A percentile compares a stretch with the other conserved stretches of the same genome.
phyloP scores from a whole-genome alignment of 2,888 invertebrate species.

The Erebia palarica region DNA sequence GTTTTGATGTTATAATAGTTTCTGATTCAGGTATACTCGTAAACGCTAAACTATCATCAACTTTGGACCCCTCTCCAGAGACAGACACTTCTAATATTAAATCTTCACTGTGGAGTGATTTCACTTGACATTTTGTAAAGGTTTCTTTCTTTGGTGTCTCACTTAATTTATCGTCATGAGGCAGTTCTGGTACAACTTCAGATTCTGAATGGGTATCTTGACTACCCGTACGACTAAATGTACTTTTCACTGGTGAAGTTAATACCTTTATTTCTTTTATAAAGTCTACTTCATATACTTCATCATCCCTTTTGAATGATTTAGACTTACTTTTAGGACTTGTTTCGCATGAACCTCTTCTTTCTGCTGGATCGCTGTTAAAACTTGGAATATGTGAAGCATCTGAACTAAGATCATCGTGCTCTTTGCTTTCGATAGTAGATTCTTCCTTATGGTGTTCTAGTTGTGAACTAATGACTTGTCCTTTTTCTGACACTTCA shows the following conservation, averaged over 20 bases:
- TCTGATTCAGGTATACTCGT: slow-evolving; percentile 27
- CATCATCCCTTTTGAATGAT: slow-evolving; percentile 76
- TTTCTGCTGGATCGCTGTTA: slow-evolving; percentile 69
- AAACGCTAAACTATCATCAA: slow-evolving; percentile 20
- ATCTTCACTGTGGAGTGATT: slow-evolving; percentile 72
- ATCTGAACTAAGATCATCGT: slow-evolving; percentile 75
- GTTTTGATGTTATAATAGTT: slow-evolving; percentile 50
- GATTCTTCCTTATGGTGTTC: slow-evolving; percentile 77
- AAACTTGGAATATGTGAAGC: slow-evolving; percentile 75
- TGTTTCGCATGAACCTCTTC: slow-evolving; percentile 66
- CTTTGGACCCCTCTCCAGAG: slow-evolving; percentile 50
- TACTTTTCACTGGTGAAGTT: slow-evolving; percentile 75
- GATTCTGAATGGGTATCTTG: slow-evolving; percentile 83
- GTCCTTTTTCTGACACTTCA: slow-evolving; percentile 75
- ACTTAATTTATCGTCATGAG: slow-evolving; percentile 69
- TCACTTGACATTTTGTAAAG: slow-evolving; percentile 66
- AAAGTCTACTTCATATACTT: slow-evolving; percentile 78
- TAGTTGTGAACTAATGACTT: slow-evolving; percentile 70
- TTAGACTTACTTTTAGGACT: slow-evolving; percentile 76
- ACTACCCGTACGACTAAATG: slow-evolving; percentile 79
- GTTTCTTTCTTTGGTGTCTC: slow-evolving; percentile 71
- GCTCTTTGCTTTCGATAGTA: slow-evolving; percentile 76
- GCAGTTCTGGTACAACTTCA: slow-evolving; percentile 77
- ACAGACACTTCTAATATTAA: slow-evolving; percentile 76
- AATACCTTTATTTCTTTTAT: slow-evolving; percentile 81